Conservation (phyloP, 2,797 vertebrate genomes). For the Lerista edwardsae region DNA sequence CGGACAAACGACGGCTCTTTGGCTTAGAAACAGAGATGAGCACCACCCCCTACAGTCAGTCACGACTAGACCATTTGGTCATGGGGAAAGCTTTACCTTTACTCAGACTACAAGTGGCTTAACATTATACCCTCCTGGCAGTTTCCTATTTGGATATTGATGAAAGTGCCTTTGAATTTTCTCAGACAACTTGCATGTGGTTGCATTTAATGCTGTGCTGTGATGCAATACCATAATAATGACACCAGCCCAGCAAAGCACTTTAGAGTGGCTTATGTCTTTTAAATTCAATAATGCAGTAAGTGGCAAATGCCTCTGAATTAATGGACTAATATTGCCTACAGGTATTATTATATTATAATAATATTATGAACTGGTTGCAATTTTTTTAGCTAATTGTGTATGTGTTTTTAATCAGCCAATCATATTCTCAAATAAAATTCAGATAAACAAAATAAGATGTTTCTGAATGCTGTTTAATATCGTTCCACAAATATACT, state of each 20-base stretch:
- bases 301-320: neutral
- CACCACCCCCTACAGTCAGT: too few species aligned
- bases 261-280: too few species aligned
- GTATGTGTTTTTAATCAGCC: neutral
- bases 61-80: too few species aligned
- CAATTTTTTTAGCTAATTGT: neutral
- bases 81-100: too few species aligned
- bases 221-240: neutral
- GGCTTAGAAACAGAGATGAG: too few species aligned
- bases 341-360: neutral
- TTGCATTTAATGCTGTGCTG: constrained; percentile 1
- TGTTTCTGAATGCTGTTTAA: neutral
- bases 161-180: neutral
- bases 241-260: fast-evolving
- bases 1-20: too few species aligned
- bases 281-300: neutral
- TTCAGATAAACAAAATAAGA: too few species aligned
- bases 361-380: neutral
- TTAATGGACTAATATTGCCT: neutral
- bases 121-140: neutral
- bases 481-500: neutral
- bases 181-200: neutral
- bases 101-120: neutral
- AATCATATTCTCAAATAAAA: too few species aligned
- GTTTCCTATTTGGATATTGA: neutral